A percentile compares a stretch with the other conserved stretches of the same genome.
Evolutionary conservation across 2,797 vertebrate species (phyloP).

Genomic region (Pantherophis alleghaniensis): DNA sequence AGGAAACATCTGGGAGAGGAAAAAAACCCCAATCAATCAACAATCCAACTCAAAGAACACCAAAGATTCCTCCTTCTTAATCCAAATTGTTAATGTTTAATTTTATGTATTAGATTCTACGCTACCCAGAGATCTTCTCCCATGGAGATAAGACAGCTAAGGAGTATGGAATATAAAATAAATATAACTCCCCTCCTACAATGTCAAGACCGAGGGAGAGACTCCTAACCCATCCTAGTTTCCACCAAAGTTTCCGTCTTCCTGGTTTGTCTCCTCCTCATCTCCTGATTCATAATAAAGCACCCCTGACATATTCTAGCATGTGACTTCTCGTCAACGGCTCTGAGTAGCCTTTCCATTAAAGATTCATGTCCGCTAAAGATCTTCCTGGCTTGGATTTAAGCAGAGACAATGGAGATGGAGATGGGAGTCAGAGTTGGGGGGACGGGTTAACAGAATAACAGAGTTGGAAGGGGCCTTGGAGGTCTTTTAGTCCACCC

Average conservation of each 20-base stretch:
- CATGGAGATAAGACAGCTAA: neutral
- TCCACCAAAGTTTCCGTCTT: neutral
- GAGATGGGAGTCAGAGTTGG: neutral
- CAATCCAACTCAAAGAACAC: neutral
- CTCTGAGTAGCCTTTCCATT: constrained; percentile 1
- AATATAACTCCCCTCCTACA: neutral
- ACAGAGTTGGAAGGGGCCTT: neutral
- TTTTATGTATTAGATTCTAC: neutral
- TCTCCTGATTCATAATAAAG: neutral
- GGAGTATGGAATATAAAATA: neutral
- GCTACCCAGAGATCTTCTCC: neutral
- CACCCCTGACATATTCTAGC: neutral
- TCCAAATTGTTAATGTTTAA: neutral
- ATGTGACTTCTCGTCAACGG: neutral
- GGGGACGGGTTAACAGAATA: neutral
- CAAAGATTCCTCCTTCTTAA: neutral
- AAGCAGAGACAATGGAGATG: neutral
- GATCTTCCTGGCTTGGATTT: neutral
- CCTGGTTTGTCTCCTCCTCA: neutral
- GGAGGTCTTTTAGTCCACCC: neutral
- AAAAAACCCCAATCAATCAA: neutral
- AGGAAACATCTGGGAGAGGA: too few relatives aligned
- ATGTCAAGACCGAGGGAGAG: too few relatives aligned
- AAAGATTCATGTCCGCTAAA: neutral
- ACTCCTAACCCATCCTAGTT: too few relatives aligned